Evolutionary conservation across 1,140 invertebrate species (phyloP), one percentile per base, ranked within the genome.

Genomic region (Eupeodes corollae): DNA sequence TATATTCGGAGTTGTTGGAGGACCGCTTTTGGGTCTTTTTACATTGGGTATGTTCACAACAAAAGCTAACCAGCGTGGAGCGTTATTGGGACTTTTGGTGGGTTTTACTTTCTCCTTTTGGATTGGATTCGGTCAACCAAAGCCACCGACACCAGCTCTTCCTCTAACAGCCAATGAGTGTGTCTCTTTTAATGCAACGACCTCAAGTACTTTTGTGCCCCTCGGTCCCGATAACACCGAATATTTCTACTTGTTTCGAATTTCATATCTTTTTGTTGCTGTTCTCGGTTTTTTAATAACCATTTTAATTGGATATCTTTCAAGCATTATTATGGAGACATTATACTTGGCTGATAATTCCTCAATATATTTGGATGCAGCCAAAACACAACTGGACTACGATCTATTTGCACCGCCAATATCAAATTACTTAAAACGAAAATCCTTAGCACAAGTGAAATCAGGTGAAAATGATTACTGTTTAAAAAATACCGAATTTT

Each of bases 181-280:
- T 55, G 50, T 56, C 10, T 60, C 58, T 14, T 15, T 32, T 6
- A 38, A 16, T 44, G 15, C 13, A 2, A 14, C 9, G 43, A 47
- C 26, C n/a, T 3, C 26, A 47, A 40, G 42, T 26, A 26, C 3
- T 26, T 26, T 26, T 5, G 21, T 26, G 3, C n/a, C n/a, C n/a
- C n/a, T n/a, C n/a, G n/a, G n/a, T n/a, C 21, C 13, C 13, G 13
- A 37, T 31, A 47, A 56, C 26, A 21, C 46, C 0, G 44, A 62
- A 6, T 61, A 56, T 48, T 59, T 63, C 35, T 66, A 60, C 58
- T 48, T 66, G 1, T 66, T 57, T 50, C 58, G 60, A 12, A 70
- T 95, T n/a, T 94, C 91, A 0, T 95, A 94, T 60, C 75, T 92
- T 72, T 95, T 90, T 83, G 83, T 82, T 63, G 75, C 79, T 33